phyloP scores from a whole-genome alignment of 2,113 vertebrate genomes.

The Sterna hirundo region DNA sequence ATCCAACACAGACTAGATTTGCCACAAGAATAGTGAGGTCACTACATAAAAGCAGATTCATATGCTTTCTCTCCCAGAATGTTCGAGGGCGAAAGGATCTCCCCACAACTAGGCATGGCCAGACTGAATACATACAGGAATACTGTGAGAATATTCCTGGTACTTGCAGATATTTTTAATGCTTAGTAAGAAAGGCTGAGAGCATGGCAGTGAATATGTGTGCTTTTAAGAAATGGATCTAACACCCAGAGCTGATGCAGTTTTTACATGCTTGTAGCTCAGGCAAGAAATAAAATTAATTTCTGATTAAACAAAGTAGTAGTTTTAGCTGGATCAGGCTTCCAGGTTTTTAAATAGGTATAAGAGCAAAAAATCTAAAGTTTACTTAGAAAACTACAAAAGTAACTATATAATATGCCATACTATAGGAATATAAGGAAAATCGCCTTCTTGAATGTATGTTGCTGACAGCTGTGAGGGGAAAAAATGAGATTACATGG shows the following conservation, averaged over 20 bases:
- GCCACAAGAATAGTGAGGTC: not conserved
- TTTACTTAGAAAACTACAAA: not conserved
- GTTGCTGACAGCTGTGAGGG: not conserved
- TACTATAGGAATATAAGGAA: not conserved
- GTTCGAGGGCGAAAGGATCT: not conserved
- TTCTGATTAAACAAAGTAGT: not conserved
- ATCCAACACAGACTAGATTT: not conserved
- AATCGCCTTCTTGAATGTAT: not conserved
- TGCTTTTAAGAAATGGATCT: not conserved
- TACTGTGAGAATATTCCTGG: not conserved
- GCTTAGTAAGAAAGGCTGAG: not conserved
- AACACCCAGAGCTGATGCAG: not conserved
- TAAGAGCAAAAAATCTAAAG: not conserved
- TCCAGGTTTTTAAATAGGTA: not conserved
- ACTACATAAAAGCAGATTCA: not conserved
- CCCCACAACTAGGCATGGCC: not conserved
- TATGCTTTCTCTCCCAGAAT: not conserved
- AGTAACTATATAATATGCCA: not conserved
- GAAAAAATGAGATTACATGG: accelerated
- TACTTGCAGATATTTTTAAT: not conserved
- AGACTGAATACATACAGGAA: not conserved
- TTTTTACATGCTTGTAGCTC: not conserved
- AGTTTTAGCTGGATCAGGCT: not conserved
- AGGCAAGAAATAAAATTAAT: not conserved
- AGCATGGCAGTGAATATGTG: not conserved